Evolutionary conservation across 2,888 invertebrate species (phyloP).

Genomic region (Tetanocera ferruginea): DNA sequence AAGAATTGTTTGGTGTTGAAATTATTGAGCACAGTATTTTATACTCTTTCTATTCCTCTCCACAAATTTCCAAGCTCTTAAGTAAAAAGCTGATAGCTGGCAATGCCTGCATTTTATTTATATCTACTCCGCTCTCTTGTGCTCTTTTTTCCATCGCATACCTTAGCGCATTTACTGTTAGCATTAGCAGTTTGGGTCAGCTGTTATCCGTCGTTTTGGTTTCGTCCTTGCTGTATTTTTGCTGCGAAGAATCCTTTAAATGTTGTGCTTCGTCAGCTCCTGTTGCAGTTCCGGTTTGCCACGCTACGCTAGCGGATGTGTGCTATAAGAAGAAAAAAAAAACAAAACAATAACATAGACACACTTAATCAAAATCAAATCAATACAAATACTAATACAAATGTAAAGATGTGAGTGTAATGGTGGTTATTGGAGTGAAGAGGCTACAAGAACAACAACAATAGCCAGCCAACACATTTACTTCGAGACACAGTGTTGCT

Average conservation of each 20-base stretch:
- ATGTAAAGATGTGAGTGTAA: neutral
- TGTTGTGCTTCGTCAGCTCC: neutral
- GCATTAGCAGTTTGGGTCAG: neutral
- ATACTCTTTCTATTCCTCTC: too few relatives aligned
- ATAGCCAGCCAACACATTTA: neutral
- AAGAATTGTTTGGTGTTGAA: too few relatives aligned
- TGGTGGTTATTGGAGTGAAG: neutral
- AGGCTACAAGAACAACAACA: neutral
- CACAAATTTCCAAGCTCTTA: too few relatives aligned
- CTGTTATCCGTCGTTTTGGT: neutral
- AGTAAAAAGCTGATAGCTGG: too few relatives aligned
- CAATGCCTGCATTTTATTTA: too few relatives aligned
- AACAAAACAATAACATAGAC: neutral
- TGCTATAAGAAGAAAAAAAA: neutral
- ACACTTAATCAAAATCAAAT: neutral
- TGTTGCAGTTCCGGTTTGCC: conserved; percentile 17
- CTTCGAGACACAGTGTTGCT: neutral
- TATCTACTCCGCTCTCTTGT: neutral
- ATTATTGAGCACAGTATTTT: too few relatives aligned
- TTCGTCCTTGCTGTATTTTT: neutral
- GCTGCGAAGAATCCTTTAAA: conserved; percentile 13
- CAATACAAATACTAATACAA: neutral
- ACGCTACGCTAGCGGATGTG: conserved; percentile 5
- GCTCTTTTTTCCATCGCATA: neutral
- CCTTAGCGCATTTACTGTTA: neutral